Evolutionary conservation across 2,888 invertebrate genomes (phyloP).

Genomic region (Tupiocoris notatus): DNA sequence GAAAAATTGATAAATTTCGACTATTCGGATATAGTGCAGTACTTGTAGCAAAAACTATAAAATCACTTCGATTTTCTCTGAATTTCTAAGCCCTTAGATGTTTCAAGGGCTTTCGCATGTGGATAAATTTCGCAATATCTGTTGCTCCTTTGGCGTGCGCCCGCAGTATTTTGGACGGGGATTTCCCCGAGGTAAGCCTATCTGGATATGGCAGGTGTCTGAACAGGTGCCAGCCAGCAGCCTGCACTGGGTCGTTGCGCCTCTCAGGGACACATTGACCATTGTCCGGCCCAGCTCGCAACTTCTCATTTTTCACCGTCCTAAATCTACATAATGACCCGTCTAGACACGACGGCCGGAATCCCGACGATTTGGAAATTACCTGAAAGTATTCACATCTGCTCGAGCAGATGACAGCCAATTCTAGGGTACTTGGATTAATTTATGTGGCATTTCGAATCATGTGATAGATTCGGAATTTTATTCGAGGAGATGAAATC

Average conservation of each 20-base stretch:
- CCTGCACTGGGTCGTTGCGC: conserved; percentile 7
- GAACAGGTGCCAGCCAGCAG: conserved; percentile 19
- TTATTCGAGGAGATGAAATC: no score
- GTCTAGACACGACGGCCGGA: background rate
- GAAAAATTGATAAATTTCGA: no score
- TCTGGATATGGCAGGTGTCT: conserved; percentile 14
- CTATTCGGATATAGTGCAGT: no score
- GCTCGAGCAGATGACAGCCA: background rate
- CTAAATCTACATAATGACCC: background rate
- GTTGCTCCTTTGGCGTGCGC: background rate
- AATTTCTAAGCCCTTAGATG: no score
- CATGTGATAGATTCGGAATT: no score
- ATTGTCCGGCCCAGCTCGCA: background rate
- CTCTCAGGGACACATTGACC: background rate
- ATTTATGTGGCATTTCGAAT: no score
- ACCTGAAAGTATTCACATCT: background rate
- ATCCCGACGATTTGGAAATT: background rate
- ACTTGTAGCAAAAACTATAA: no score
- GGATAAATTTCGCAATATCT: background rate
- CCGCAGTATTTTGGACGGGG: background rate
- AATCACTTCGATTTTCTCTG: no score
- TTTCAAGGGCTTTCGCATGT: background rate
- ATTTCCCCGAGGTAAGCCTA: background rate
- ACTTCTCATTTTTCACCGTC: background rate
- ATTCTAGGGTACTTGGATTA: no score